These are phyloP conservation scores for Lepeophtheirus nordmannii DNA, from an alignment of 2,888 invertebrate species.

Conservation along the genomic window DNA sequence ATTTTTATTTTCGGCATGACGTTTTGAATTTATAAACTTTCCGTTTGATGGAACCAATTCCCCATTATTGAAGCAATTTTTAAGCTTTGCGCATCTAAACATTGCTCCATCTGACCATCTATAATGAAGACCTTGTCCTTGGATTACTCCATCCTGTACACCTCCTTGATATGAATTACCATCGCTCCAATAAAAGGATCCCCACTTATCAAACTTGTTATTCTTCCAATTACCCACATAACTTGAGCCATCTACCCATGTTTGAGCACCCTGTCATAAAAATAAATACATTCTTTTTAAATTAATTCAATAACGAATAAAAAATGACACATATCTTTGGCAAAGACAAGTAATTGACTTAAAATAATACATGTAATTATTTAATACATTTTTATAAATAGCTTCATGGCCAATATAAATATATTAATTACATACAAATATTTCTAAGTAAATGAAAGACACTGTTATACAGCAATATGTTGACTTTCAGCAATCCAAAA, in stretches of 20 bases:
- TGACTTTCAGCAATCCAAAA: too few relatives aligned
- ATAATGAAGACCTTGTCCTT: constrained; percentile 12
- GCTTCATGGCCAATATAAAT: too few relatives aligned
- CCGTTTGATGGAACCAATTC: constrained; percentile 4
- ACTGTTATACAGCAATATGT: too few relatives aligned
- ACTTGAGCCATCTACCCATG: constrained; percentile 13
- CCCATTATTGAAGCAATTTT: background rate
- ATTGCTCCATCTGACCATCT: constrained; percentile 11
- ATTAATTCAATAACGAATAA: too few relatives aligned
- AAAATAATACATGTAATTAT: background rate
- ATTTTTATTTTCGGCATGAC: background rate
- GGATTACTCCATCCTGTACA: background rate
- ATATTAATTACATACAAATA: too few relatives aligned
- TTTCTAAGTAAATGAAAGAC: too few relatives aligned
- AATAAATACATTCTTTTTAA: background rate
- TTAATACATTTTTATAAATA: background rate
- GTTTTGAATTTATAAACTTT: background rate
- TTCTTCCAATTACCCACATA: constrained; percentile 15
- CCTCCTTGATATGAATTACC: constrained; percentile 9
- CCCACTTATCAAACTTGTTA: background rate
- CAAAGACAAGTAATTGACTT: too few relatives aligned
- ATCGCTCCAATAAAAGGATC: constrained; percentile 5
- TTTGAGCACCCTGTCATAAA: constrained; percentile 10
- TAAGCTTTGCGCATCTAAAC: background rate
- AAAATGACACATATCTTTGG: too few relatives aligned